phyloP scores from a whole-genome alignment of 1,140 invertebrate species.

The Sminthurides bifidus region DNA sequence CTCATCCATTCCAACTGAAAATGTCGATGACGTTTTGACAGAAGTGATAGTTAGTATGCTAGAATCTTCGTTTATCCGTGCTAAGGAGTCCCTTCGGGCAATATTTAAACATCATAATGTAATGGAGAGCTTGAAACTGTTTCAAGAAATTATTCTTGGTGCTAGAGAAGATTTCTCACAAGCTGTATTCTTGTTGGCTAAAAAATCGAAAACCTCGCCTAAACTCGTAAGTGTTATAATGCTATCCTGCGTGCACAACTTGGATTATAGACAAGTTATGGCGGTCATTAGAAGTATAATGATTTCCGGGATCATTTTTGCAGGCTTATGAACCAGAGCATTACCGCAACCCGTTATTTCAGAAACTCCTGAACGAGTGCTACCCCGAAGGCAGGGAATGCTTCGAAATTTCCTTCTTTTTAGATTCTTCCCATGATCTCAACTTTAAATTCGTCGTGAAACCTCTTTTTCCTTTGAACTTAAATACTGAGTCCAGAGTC shows the following conservation, averaged over 20 bases:
- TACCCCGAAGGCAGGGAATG: conserved; percentile 21
- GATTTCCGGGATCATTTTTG: neutral
- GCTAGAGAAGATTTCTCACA: conserved; percentile 25
- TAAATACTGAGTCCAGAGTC: conserved; percentile 18
- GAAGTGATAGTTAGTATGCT: neutral
- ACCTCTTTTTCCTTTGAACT: conserved; percentile 16
- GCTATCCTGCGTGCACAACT: neutral
- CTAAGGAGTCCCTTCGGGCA: neutral
- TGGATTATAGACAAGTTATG: neutral
- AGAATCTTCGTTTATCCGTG: conserved; percentile 1
- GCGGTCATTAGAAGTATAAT: neutral
- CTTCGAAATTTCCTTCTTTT: conserved; percentile 17
- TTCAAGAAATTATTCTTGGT: conserved; percentile 24
- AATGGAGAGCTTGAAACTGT: conserved; percentile 8
- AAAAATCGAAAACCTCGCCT: neutral
- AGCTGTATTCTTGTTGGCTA: conserved; percentile 2
- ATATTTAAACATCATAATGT: conserved; percentile 16
- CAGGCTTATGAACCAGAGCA: conserved; percentile 12
- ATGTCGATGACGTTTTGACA: neutral
- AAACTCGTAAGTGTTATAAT: conserved; percentile 12
- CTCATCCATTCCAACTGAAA: too few species aligned
- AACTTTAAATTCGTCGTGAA: conserved; percentile 13
- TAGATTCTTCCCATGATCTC: conserved; percentile 1
- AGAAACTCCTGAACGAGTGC: conserved; percentile 17
- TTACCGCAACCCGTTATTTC: conserved; percentile 12